Evolutionary conservation across 2,797 vertebrate species (phyloP), one percentile per base, ranked within the genome.

Genomic region (Chloroceryle amazona): DNA sequence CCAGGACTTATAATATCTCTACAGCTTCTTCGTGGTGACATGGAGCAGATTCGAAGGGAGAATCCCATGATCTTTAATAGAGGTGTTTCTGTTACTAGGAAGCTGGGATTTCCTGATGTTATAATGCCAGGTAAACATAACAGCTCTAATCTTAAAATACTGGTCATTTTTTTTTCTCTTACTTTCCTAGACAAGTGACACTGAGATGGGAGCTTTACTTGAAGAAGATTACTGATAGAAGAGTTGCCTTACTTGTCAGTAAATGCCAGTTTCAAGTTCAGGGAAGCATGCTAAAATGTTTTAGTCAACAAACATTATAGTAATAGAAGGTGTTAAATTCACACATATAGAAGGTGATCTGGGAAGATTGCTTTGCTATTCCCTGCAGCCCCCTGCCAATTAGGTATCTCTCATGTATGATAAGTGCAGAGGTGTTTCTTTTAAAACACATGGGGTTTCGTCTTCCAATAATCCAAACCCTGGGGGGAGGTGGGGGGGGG

Each of bases 1-100:
- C 61, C 96, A 99, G 99, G 99, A 85, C 98, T 99, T 96, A 99
- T 99, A 93, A 99, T 99, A 96, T 99, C 99, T 60, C 98, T 99
- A 70, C 99, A 99, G 98, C 98, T 99, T 96, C 98, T 99, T 95
- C 98, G 99, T 52, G 99, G 99, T 1, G 99, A 99, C 97, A 99
- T 99, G 98, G 99, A 99, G 44, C 99, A 99, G 97, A 98, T 99
- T 81, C 98, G 99, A 65, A 98, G 99, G 66, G 99, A 99, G 89
- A 99, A 99, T 94, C 99, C 99, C 4, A 97, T 99, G 89, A 98
- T 99, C 52, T 99, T 99, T 97, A 99, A 97, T 98, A 98, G 98
- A 84, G 99, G 98, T 0, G 97, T 99, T 88, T 98, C 99, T 68
- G 96, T 99, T 93, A 99, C 99, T 18, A 98, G 99, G 91, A 99